Evolutionary conservation across 2,888 invertebrate genomes (phyloP), one percentile per base, ranked within the genome.

Genomic region (Sphinx pinastri): DNA sequence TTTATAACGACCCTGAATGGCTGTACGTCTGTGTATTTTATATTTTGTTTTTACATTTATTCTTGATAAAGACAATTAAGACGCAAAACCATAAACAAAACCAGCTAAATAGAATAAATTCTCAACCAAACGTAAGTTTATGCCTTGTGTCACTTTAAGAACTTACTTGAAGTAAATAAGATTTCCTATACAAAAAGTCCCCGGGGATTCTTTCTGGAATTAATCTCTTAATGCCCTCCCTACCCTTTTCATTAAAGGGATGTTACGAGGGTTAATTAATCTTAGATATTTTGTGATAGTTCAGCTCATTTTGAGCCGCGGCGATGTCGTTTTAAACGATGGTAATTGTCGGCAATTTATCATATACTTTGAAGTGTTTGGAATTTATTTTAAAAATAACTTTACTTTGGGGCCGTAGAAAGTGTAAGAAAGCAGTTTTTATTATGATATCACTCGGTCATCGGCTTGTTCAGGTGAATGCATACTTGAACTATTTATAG

Each of bases 151-250:
- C 76, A 70, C 25, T 19, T 68, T 73, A 66, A 68, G 74, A 76
- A 84, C 83, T 86, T 84, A 84, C 86, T 89, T 86, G 84, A 86
- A 88, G 87, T 91, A 90, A 91, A 91, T 90, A 91, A 87, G 88
- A 90, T 91, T 90, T 88, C 86, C 89, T 88, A 86, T 87, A 90
- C 87, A 88, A 89, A 85, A 89, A 86, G 85, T 87, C 89, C 80
- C 85, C 69, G 25, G 88, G 83, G 89, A 86, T 86, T 88, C 88
- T 86, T 89, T 87, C 85, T 82, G 75, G 85, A 88, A 90, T 89
- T 91, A 91, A 92, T 91, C 90, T 88, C 86, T 88, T 91, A 91
- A 91, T 91, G 84, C 87, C 79, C 77, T 79, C 83, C 81, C 79
- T 86, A 86, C 86, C 88, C 86, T 87, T 89, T 87, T 86, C 84